A percentile compares a stretch with the other conserved stretches of the same genome.
phyloP scores from a whole-genome alignment of 1,140 invertebrate species.

The Aethina tumida region DNA sequence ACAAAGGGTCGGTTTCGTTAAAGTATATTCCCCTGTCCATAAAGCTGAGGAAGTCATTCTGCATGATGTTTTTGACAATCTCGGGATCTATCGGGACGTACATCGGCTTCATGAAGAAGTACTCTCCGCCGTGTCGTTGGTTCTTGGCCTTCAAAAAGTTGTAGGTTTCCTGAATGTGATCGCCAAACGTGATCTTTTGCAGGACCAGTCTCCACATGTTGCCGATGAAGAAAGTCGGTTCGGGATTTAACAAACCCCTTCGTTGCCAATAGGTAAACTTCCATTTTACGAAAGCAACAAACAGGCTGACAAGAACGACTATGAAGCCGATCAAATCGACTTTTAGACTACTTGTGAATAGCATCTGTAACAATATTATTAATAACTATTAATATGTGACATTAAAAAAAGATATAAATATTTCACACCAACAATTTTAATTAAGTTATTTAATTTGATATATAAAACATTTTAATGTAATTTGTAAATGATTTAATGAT shows the following conservation, averaged over 20 bases:
- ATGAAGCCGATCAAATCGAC: background rate
- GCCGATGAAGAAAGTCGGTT: slow-evolving; percentile 2
- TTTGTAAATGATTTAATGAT: too few relatives aligned
- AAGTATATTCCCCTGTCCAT: slow-evolving; percentile 6
- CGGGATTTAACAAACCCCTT: slow-evolving; percentile 1
- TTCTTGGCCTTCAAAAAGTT: too few relatives aligned
- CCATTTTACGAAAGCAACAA: slow-evolving; percentile 5
- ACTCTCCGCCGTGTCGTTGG: slow-evolving; percentile 8
- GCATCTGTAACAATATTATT: too few relatives aligned
- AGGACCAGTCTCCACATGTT: too few relatives aligned
- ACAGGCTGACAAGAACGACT: slow-evolving; percentile 1
- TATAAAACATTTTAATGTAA: too few relatives aligned
- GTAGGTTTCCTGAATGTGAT: too few relatives aligned
- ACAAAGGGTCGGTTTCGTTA: slow-evolving; percentile 8
- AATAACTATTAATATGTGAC: too few relatives aligned
- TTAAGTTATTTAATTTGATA: too few relatives aligned
- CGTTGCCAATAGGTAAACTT: slow-evolving; percentile 5
- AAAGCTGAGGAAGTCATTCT: slow-evolving; percentile 9
- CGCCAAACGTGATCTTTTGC: too few relatives aligned
- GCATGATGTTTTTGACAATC: slow-evolving; percentile 9
- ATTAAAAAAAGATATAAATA: too few relatives aligned
- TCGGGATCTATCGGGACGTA: slow-evolving; percentile 7
- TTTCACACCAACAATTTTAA: too few relatives aligned
- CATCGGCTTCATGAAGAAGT: slow-evolving; percentile 7
- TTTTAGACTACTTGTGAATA: too few relatives aligned